phyloP scores from a whole-genome alignment of 2,888 invertebrate species.

The Agrochola circellaris region DNA sequence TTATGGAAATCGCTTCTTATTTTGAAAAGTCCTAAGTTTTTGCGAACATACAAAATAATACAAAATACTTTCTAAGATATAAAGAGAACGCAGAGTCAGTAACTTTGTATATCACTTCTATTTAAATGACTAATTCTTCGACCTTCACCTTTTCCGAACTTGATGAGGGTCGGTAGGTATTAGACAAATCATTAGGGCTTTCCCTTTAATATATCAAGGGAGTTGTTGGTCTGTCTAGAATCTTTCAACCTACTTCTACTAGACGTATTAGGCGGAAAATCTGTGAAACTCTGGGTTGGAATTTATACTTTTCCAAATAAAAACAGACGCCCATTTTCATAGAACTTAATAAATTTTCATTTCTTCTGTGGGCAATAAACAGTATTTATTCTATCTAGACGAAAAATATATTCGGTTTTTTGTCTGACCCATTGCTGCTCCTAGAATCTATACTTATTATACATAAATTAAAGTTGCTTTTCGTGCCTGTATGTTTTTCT shows the following conservation, averaged over 20 bases:
- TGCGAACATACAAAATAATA: too few relatives aligned
- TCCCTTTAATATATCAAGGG: constrained; percentile 26
- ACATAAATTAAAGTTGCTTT: too few relatives aligned
- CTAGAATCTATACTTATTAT: neutral
- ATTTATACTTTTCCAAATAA: neutral
- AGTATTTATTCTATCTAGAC: neutral
- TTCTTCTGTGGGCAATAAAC: neutral
- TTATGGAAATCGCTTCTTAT: too few relatives aligned
- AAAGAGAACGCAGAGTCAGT: too few relatives aligned
- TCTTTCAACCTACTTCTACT: neutral
- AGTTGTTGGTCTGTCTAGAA: constrained; percentile 7
- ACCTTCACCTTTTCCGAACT: constrained; percentile 25
- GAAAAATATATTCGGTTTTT: neutral
- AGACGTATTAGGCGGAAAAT: neutral
- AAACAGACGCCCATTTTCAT: too few relatives aligned
- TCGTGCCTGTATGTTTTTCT: too few relatives aligned
- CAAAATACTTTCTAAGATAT: too few relatives aligned
- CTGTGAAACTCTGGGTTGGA: neutral
- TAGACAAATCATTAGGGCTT: constrained; percentile 40
- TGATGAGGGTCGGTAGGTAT: constrained; percentile 35
- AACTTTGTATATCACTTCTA: constrained; percentile 11
- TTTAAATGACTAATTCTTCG: constrained; percentile 27
- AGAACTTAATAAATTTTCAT: too few relatives aligned
- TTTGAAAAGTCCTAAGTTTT: too few relatives aligned
- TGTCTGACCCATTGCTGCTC: neutral